These are phyloP conservation scores for Cataglyphis livida DNA, from an alignment of 2,888 invertebrate genomes.

Conservation along the genomic window DNA sequence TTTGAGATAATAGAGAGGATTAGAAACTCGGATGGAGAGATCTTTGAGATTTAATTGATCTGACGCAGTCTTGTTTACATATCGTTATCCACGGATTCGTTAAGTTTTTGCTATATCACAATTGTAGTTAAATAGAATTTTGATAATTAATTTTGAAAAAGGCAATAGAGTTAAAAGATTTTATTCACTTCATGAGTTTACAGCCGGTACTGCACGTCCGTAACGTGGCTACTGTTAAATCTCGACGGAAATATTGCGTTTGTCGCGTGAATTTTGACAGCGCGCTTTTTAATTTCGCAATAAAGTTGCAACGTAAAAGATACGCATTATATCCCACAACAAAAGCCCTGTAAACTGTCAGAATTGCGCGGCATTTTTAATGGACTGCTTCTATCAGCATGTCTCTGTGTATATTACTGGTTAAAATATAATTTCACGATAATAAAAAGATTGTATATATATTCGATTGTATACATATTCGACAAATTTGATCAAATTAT, in stretches of 20 bases:
- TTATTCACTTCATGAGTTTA: neutral
- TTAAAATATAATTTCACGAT: neutral
- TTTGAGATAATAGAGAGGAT: slow-evolving; percentile 12
- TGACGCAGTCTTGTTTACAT: neutral
- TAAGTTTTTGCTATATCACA: neutral
- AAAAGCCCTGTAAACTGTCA: neutral
- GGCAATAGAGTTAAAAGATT: neutral
- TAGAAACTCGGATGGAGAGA: neutral
- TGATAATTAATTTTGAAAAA: neutral
- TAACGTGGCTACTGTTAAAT: neutral
- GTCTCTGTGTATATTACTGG: neutral
- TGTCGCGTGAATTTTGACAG: neutral
- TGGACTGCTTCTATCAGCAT: neutral
- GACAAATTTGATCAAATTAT: neutral
- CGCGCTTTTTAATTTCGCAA: slow-evolving; percentile 63
- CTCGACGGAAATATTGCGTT: neutral
- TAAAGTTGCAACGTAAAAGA: slow-evolving; percentile 71
- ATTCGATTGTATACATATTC: neutral
- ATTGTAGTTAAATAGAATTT: neutral
- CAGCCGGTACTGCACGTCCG: neutral
- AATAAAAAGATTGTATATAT: neutral
- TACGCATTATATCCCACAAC: slow-evolving; percentile 65
- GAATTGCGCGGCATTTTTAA: neutral
- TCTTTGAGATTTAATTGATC: neutral
- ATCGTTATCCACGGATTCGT: neutral